Evolutionary conservation across 2,113 vertebrate genomes (phyloP).

Genomic region (Macquaria ambigua): DNA sequence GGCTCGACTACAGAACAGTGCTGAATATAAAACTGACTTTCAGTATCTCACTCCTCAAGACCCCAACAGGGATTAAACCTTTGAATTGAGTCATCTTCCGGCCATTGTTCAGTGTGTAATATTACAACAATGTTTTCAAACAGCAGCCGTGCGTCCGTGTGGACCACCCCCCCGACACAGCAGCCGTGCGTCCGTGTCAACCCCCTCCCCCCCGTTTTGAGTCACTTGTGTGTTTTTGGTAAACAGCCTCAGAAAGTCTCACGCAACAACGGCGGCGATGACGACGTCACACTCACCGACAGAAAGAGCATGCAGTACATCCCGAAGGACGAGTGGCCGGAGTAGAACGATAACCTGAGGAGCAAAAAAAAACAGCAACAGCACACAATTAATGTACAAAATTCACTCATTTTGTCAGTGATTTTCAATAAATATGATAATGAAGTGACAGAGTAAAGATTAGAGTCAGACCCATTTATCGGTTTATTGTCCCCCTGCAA

Average conservation of each 20-base stretch:
- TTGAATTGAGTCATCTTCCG: slow-evolving; percentile 37
- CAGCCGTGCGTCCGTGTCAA: not conserved
- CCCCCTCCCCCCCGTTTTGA: slow-evolving; percentile 19
- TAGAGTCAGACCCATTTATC: not conserved
- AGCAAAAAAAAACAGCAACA: slow-evolving; percentile 31
- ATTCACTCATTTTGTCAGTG: not conserved
- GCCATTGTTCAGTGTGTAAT: slow-evolving; percentile 41
- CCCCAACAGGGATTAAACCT: slow-evolving; percentile 15
- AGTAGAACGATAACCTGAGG: slow-evolving; percentile 94
- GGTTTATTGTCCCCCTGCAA: too few relatives aligned
- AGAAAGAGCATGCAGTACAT: slow-evolving; percentile 99
- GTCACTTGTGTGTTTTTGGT: slow-evolving; percentile 43
- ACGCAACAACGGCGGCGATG: not conserved
- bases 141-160: not conserved
- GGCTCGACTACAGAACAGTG: not conserved
- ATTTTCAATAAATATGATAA: not conserved
- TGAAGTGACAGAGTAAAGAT: not conserved
- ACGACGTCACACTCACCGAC: slow-evolving; percentile 86
- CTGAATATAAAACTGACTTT: not conserved
- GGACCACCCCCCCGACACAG: not conserved
- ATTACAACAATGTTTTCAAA: slow-evolving; percentile 65
- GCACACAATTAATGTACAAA: not conserved
- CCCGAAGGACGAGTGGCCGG: slow-evolving; percentile 95
- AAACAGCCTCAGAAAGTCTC: slow-evolving; percentile 38
- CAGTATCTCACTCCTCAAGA: slow-evolving; percentile 22